phyloP scores from a whole-genome alignment of 2,888 invertebrate genomes.

The Eilema sororculum region DNA sequence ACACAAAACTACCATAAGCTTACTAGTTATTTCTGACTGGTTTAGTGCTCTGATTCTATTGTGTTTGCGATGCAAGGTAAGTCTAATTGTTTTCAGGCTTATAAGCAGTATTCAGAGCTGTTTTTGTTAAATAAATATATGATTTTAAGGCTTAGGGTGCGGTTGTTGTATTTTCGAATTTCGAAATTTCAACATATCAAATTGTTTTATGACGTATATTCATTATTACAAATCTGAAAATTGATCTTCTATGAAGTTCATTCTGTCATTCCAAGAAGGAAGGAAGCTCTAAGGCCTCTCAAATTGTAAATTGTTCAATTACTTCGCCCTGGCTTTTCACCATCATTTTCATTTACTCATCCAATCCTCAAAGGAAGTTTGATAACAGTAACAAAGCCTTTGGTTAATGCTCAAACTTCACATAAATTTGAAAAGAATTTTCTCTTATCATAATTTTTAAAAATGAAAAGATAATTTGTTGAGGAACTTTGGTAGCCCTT shows the following conservation, averaged over 20 bases:
- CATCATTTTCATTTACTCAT: neutral
- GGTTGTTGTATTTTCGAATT: neutral
- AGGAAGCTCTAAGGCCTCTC: neutral
- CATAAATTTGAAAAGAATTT: neutral
- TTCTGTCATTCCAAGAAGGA: neutral
- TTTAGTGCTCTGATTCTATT: conserved; percentile 8
- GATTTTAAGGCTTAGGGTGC: neutral
- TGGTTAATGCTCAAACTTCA: neutral
- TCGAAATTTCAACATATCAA: neutral
- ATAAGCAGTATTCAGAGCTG: neutral
- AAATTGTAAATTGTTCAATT: neutral
- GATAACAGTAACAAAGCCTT: neutral
- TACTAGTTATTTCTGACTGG: conserved; percentile 4
- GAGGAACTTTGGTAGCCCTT: conserved; percentile 32
- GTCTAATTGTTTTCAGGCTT: neutral
- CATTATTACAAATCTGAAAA: neutral
- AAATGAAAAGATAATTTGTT: neutral
- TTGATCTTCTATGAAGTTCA: neutral
- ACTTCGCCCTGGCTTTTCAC: neutral
- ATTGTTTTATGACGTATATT: neutral
- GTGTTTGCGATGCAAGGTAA: neutral
- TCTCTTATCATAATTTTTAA: conserved; percentile 17
- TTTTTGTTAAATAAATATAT: neutral
- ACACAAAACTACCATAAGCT: conserved; percentile 28
- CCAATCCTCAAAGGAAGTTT: neutral